Evolutionary conservation across 2,888 invertebrate genomes (phyloP), one percentile per base, ranked within the genome.

Genomic region (Polyommatus iphigenia): DNA sequence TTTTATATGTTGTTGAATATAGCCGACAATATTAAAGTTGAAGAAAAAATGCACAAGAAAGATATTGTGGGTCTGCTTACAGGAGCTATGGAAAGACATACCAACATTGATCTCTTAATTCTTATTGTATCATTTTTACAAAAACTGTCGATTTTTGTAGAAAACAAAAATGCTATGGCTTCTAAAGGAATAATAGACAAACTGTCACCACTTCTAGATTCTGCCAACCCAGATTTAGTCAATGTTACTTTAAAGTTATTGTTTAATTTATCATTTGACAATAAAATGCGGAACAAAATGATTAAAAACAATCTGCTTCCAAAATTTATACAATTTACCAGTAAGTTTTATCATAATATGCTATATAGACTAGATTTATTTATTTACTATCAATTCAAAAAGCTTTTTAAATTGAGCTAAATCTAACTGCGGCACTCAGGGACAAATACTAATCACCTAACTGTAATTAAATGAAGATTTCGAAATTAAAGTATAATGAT

Each of bases 21-120:
- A 89, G 98, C 99, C 4, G 99, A 99, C 90, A 99, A 99, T 94
- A 96, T 98, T 10, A 97, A 97, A 88, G 97, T 99, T 3, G 99
- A 99, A 91, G 97, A 98, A 90, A 99, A 99, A 94, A 99, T 99
- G 98, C 96, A 98, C 46, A 98, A 98, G 85, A 97, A 99, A 89
- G 98, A 97, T 85, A 96, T 99, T 81, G 97, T 98, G 4, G 97
- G 97, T 62, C 96, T 99, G 91, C 95, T 99, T 62, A 96, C 98
- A 75, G 97, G 97, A 85, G 97, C 98, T 13, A 95, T 99, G 88
- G 98, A 99, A 85, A 95, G 99, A 81, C 97, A 97, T 83, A 91
- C 94, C 20, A 98, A 98, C 89, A 96, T 96, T 81, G 99, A 99
- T 89, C 95, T 99, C 46, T 95, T 99, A 71, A 97, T 98, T 85